Base-by-base conservation (phyloP, 37 sponge, comb jelly and placozoan genomes). In the Aphrocallistes beatrix region DNA sequence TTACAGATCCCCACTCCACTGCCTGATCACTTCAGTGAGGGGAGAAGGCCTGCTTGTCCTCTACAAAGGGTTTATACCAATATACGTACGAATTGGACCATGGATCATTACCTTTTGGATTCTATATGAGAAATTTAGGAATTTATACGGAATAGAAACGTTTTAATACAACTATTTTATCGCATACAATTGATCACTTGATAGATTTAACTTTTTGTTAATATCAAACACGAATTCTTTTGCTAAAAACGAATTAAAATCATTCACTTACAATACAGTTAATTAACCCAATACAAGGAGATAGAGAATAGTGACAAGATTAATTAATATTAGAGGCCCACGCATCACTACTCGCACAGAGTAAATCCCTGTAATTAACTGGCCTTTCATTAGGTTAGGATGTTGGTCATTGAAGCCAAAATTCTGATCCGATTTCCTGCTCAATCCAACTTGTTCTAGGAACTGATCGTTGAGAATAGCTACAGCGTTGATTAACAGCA, bases 31-130 rank as follows among this genome's bases (percentile, higher is more conserved):
- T n/a, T n/a, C 96, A 36, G 42, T 90, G 37, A 38, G 84, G 25
- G 90, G 86, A 82, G 96, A 95, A 85, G 96, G 96, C 23, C 32
- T 82, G 16, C 0, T 81, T 8, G 96, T 94, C n/a, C 88, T 95
- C 13, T 95, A 95, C 84, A 89, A 88, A 86, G 96, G 96, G n/a
- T 90, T 95, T 36, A 75, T 93, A 17, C 96, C 96, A 21, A 83
- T 92, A 9, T 95, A 93, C 51, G 51, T 95, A 37, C 83, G 96
- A 82, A 49, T 95, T 37, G 96, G 96, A 32, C 96, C 96, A 36
- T 95, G 96, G 96, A 95, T 93, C 38, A 93, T 95, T 37, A 95
- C n/a, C n/a, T n/a, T n/a, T n/a, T n/a, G n/a, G n/a, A n/a, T n/a
- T n/a, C n/a, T n/a, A n/a, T n/a, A n/a, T n/a, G n/a, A n/a, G n/a